Evolutionary conservation across 2,888 invertebrate genomes (phyloP).

Genomic region (Euspilapteryx auroguttella): DNA sequence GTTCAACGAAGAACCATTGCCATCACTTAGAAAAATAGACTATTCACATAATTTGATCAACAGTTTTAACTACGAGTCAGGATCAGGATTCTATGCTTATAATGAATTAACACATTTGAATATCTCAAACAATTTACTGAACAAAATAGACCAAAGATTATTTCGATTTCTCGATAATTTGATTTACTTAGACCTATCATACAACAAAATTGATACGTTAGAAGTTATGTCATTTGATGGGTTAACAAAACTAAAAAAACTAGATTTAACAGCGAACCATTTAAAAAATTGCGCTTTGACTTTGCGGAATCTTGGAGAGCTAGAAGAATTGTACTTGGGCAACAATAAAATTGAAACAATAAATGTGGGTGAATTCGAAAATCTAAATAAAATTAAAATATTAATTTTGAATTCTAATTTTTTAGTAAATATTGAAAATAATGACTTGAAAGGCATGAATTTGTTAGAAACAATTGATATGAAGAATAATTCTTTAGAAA

Average conservation of each 20-base stretch:
- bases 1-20: slow-evolving; percentile 13
- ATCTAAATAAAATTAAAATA: slow-evolving; percentile 14
- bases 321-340: slow-evolving; percentile 19
- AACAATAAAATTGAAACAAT: slow-evolving; percentile 19
- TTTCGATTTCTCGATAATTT: slow-evolving; percentile 19
- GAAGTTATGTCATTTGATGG: slow-evolving; percentile 25
- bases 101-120: slow-evolving; percentile 16
- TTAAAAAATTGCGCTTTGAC: no score
- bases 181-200: slow-evolving; percentile 21
- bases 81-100: no score
- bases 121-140: slow-evolving; percentile 24
- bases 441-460: slow-evolving; percentile 15
- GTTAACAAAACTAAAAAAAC: slow-evolving; percentile 15
- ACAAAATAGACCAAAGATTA: slow-evolving; percentile 15
- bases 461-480: slow-evolving; percentile 16
- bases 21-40: slow-evolving; percentile 16
- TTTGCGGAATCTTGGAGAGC: slow-evolving; percentile 21
- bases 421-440: slow-evolving; percentile 15
- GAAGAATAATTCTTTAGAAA: slow-evolving; percentile 18
- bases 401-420: slow-evolving; percentile 21
- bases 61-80: no score
- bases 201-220: slow-evolving; percentile 20
- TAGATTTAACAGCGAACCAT: no score
- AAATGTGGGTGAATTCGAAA: slow-evolving; percentile 16
- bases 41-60: slow-evolving; percentile 25